These are phyloP conservation scores for Mayetiola destructor DNA, from an alignment of 2,888 invertebrate genomes.

Conservation along the genomic window DNA sequence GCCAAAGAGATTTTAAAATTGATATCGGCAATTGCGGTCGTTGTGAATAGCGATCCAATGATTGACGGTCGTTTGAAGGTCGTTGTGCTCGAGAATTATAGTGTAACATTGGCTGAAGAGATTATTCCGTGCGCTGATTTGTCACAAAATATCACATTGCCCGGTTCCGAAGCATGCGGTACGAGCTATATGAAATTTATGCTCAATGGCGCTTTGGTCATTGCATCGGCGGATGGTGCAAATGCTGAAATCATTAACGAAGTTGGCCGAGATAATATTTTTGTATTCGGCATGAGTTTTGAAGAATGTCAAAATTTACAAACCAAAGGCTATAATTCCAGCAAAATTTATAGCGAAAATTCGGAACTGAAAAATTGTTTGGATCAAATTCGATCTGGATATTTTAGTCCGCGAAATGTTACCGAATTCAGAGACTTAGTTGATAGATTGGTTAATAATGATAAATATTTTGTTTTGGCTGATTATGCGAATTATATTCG, in stretches of 20 bases:
- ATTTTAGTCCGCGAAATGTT: neutral
- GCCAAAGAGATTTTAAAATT: neutral
- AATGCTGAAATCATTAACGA: neutral
- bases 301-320: neutral
- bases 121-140: constrained; percentile 7
- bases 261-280: constrained; percentile 5
- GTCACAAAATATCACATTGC: neutral
- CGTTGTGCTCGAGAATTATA: neutral
- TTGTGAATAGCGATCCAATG: neutral
- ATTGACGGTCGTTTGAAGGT: neutral
- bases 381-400: neutral
- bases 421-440: neutral
- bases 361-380: neutral
- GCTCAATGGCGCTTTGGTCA: neutral
- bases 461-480: constrained; percentile 3
- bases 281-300: neutral
- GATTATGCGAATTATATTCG: neutral
- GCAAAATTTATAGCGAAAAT: neutral
- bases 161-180: neutral
- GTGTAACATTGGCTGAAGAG: neutral
- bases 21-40: neutral
- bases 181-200: constrained; percentile 6
- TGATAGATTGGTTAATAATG: neutral
- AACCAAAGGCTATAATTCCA: neutral
- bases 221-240: neutral